Percentiles rank a stretch among this genome's conserved stretches.
phyloP scores from a whole-genome alignment of 2,113 vertebrate genomes.

The Nibea coibor region DNA sequence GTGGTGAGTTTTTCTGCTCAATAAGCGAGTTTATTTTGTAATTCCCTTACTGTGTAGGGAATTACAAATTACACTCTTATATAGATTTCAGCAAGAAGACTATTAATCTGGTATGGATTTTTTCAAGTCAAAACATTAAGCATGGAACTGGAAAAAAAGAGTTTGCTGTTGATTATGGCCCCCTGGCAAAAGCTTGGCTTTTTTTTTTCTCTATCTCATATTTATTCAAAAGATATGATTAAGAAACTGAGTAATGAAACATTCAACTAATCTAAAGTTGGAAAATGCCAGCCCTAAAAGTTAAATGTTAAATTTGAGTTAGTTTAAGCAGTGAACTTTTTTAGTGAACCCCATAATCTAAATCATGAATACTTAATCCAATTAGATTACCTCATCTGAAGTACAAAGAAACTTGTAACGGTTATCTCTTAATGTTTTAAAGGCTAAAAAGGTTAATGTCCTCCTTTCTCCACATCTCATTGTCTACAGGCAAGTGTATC shows the following conservation, averaged over 20 bases:
- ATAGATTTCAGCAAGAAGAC: background rate
- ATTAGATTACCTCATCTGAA: background rate
- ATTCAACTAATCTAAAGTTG: background rate
- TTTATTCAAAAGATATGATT: constrained; percentile 13
- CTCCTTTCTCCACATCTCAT: background rate
- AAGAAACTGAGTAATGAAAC: background rate
- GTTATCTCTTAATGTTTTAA: background rate
- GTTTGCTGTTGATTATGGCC: constrained; percentile 24
- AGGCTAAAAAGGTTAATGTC: background rate
- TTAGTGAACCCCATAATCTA: background rate
- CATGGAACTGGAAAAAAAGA: background rate
- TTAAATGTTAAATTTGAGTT: background rate
- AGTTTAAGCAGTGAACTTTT: background rate
- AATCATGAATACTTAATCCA: background rate
- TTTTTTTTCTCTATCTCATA: background rate
- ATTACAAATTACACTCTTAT: constrained; percentile 40
- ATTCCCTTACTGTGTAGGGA: background rate
- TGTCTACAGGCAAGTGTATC: constrained; percentile 94
- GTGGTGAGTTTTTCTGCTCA: too few species aligned
- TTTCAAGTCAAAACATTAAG: constrained; percentile 36
- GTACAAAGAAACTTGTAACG: background rate
- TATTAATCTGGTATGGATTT: constrained; percentile 50
- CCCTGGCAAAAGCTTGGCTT: constrained; percentile 2
- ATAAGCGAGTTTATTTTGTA: too few species aligned
- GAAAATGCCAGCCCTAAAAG: background rate